A percentile compares a stretch with the other conserved stretches of the same genome.
These are phyloP conservation scores for Hippolais icterina DNA, from an alignment of 2,113 vertebrate genomes.

Conservation along the genomic window DNA sequence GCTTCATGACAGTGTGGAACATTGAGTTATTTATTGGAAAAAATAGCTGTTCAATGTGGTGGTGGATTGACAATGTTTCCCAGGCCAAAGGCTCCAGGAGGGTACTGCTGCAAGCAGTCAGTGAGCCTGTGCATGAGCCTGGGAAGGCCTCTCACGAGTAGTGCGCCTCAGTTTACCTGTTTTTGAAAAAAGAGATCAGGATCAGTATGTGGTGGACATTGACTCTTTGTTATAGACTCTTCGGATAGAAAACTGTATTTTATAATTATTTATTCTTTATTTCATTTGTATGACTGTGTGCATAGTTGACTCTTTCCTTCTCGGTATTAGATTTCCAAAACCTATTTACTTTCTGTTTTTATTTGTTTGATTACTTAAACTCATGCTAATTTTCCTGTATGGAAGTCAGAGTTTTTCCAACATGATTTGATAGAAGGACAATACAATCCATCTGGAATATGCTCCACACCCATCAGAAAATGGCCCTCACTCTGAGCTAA, in stretches of 20 bases:
- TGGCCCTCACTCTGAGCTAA: not conserved
- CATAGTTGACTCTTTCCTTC: not conserved
- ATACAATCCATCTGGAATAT: not conserved
- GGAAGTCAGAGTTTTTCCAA: not conserved
- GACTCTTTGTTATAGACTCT: not conserved
- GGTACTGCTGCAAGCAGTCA: not conserved
- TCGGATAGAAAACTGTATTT: not conserved
- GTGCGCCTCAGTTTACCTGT: not conserved
- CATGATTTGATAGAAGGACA: conserved; percentile 13
- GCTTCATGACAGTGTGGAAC: not conserved
- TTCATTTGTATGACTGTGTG: not conserved
- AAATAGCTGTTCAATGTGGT: not conserved
- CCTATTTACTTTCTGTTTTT: not conserved
- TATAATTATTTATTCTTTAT: not conserved
- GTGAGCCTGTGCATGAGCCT: not conserved
- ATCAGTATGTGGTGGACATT: rapidly evolving
- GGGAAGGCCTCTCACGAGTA: rapidly evolving
- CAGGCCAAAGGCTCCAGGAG: not conserved
- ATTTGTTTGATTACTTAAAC: conserved; percentile 4
- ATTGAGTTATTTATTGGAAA: not conserved
- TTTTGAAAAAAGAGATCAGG: not conserved
- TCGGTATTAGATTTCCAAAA: not conserved
- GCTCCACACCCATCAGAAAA: conserved; percentile 22
- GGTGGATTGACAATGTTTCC: not conserved
- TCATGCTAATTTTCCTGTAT: not conserved